These are phyloP conservation scores for Benthosema pterotum DNA, from an alignment of 2,797 vertebrate species.

Conservation along the genomic window DNA sequence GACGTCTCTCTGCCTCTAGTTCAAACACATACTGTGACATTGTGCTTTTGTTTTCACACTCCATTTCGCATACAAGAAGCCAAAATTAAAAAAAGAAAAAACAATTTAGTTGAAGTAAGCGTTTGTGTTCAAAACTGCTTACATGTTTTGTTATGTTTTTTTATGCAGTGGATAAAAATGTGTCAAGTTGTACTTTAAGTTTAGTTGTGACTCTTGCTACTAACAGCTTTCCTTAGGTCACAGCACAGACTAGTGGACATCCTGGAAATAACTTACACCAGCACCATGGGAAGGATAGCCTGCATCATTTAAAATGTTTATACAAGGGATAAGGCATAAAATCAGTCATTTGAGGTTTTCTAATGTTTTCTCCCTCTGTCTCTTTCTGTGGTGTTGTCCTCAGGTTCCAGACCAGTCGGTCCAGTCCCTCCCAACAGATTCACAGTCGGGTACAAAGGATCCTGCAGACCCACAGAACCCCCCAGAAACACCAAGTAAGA, in stretches of 20 bases:
- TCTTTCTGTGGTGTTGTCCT: constrained; percentile 17
- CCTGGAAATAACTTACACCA: neutral
- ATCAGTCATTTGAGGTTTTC: no score
- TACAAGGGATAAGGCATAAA: no score
- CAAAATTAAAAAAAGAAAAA: constrained; percentile 12
- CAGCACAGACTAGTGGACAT: constrained; percentile 91
- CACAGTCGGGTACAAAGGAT: constrained; percentile 90
- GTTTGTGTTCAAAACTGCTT: constrained; percentile 5
- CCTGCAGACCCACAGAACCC: constrained; percentile 85
- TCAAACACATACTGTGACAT: constrained; percentile 25
- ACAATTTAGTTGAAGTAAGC: neutral
- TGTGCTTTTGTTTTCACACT: constrained; percentile 6
- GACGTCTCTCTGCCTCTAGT: constrained; percentile 23
- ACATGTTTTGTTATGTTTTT: constrained; percentile 2
- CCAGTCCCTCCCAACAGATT: constrained; percentile 87
- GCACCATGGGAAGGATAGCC: neutral
- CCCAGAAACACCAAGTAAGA: constrained; percentile 75
- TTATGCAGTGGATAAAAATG: neutral
- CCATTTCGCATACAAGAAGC: constrained; percentile 1
- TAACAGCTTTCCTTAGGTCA: constrained; percentile 73
- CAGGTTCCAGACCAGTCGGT: constrained; percentile 83
- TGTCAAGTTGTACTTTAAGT: constrained; percentile 10
- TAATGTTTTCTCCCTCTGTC: neutral
- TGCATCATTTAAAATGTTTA: neutral
- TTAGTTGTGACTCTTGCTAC: neutral